Percentiles rank a stretch among this genome's conserved stretches.
phyloP scores from a whole-genome alignment of 2,888 invertebrate species.

The Lissonota sp. region DNA sequence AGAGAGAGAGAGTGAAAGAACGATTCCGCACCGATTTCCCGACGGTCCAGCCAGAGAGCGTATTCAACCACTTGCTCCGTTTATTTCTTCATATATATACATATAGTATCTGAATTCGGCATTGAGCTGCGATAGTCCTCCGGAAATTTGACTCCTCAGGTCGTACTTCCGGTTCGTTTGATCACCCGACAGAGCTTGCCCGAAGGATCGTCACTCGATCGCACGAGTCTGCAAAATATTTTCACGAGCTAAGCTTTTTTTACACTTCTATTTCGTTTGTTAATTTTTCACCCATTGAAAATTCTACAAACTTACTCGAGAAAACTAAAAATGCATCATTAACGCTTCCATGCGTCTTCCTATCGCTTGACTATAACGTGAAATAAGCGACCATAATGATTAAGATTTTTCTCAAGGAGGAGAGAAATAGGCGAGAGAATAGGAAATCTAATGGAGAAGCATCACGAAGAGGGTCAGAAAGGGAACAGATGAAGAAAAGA shows the following conservation, averaged over 20 bases:
- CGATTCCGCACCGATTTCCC: slow-evolving; percentile 47
- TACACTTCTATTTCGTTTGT: too few species aligned
- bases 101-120: too few species aligned
- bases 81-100: slow-evolving; percentile 1
- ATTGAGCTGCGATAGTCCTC: background rate
- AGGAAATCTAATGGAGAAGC: background rate
- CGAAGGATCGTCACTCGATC: background rate
- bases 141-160: slow-evolving; percentile 31
- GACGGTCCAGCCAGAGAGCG: slow-evolving; percentile 63
- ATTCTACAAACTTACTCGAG: too few species aligned
- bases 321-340: too few species aligned
- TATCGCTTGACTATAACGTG: background rate
- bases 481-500: slow-evolving; percentile 5
- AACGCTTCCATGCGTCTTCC: background rate
- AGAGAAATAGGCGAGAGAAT: background rate
- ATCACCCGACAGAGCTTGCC: background rate
- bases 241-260: too few species aligned
- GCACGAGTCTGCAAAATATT: background rate
- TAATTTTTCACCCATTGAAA: too few species aligned
- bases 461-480: background rate
- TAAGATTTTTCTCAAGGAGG: background rate
- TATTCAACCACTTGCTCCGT: slow-evolving; percentile 36
- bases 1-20: background rate
- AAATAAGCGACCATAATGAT: background rate
- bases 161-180: slow-evolving; percentile 28